Base-by-base conservation (phyloP, 2,797 vertebrate species). In the Scleropages formosus region DNA sequence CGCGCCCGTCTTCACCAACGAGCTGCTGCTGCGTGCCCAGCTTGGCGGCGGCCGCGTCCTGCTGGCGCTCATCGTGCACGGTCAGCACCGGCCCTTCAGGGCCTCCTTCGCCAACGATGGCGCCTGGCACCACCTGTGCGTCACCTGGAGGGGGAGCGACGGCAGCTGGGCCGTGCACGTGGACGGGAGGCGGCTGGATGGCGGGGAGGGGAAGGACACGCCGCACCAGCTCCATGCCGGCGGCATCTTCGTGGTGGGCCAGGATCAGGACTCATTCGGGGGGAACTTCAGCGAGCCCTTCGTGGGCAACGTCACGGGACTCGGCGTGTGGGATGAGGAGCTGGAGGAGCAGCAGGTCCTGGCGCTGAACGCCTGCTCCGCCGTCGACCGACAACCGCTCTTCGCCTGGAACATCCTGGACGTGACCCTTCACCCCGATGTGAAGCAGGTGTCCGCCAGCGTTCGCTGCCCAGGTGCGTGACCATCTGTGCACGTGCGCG, bases 271-370 rank as follows among this genome's bases (percentile, higher is more conserved):
- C 77, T 93, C 95, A 0, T 91, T 94, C 65, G 96, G 95, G 0
- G 96, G 96, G 18, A 92, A 93, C 81, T 98, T 98, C 84, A 94
- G 91, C 0, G 95, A 97, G 74, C 93, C 97, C 13, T 97, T 98
- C 83, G 92, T 93, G 46, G 95, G 96, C 70, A 96, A 95, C 81
- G 88, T 98, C 77, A 96, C 95, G 0, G 93, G 93, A 67, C 60
- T 97, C 64, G 92, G 92, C 44, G 26, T 96, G 39, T 96, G 96
- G 96, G 87, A 80, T 75, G 82, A 2, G 0, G 87, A 81, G 10
- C 87, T 97, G 73, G 75, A 89, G 6, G 1, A 15, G 0, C 80
- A 83, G 20, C 90, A 96, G 80, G 75, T 96, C 4, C 86, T 66
- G 22, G 83, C 81, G 1, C 87, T 95, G 27, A 87, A 85, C 0